phyloP scores from a whole-genome alignment of 2,113 vertebrate genomes.

The Alligator sinensis region DNA sequence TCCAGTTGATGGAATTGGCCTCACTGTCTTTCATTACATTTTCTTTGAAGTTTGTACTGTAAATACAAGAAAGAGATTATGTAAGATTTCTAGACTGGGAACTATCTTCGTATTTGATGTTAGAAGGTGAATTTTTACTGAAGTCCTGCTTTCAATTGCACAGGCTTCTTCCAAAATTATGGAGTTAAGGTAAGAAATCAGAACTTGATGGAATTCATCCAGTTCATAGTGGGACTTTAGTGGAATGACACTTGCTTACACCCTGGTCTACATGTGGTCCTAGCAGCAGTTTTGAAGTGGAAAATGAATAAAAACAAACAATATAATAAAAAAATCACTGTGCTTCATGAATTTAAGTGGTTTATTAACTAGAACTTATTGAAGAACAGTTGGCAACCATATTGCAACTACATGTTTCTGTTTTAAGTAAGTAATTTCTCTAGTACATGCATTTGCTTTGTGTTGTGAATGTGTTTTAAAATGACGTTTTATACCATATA shows the following conservation, averaged over 20 bases:
- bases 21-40: conserved; percentile 20
- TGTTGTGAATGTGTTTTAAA: neutral
- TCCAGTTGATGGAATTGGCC: conserved; percentile 48
- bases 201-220: neutral
- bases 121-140: neutral
- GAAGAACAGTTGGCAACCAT: neutral
- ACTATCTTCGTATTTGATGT: neutral
- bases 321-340: neutral
- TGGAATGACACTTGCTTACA: neutral
- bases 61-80: neutral
- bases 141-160: conserved; percentile 13
- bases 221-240: conserved; percentile 8
- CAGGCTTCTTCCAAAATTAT: neutral
- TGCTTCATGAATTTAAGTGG: neutral
- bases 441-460: neutral
- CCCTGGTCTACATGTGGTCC: neutral
- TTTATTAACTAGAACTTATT: neutral
- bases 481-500: neutral
- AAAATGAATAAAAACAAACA: neutral
- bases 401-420: neutral
- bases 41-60: conserved; percentile 38
- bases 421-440: neutral
- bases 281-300: neutral
- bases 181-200: conserved; percentile 6
- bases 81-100: conserved; percentile 11